Evolutionary conservation across 2,797 vertebrate species (phyloP).

Genomic region (Okamejei kenojei): DNA sequence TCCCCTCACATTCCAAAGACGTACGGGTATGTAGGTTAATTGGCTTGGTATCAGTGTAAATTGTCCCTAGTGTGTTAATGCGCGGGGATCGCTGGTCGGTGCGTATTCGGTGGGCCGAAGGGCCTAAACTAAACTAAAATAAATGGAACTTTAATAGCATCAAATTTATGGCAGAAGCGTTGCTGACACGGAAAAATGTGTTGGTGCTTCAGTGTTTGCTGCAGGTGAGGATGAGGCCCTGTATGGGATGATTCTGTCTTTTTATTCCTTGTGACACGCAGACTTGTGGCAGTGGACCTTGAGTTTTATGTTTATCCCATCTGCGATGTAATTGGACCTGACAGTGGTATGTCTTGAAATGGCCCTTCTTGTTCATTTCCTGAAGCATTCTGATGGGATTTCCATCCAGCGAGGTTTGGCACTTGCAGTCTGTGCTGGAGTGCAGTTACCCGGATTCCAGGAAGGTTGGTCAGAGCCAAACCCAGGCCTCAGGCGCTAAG

Average conservation of each 20-base stretch:
- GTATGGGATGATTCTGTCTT: background rate
- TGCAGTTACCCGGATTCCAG: background rate
- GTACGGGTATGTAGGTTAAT: too few species aligned
- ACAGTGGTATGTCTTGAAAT: background rate
- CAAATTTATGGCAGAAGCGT: background rate
- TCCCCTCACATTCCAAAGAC: too few species aligned
- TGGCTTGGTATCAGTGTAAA: too few species aligned
- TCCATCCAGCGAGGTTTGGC: background rate
- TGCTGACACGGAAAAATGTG: background rate
- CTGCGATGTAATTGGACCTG: background rate
- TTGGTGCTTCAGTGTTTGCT: background rate
- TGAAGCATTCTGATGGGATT: background rate
- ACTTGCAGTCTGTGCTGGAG: background rate
- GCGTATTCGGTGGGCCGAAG: too few species aligned
- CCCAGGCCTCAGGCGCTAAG: background rate
- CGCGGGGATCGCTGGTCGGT: too few species aligned
- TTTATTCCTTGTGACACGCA: background rate
- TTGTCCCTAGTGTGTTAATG: too few species aligned
- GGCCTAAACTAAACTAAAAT: too few species aligned
- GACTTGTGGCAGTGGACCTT: background rate
- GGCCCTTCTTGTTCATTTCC: background rate
- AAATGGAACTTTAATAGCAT: too few species aligned
- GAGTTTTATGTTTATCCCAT: background rate
- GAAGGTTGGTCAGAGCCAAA: background rate
- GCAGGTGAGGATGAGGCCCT: background rate